phyloP scores from a whole-genome alignment of 2,113 vertebrate genomes.

The Pelvicachromis taeniatus region DNA sequence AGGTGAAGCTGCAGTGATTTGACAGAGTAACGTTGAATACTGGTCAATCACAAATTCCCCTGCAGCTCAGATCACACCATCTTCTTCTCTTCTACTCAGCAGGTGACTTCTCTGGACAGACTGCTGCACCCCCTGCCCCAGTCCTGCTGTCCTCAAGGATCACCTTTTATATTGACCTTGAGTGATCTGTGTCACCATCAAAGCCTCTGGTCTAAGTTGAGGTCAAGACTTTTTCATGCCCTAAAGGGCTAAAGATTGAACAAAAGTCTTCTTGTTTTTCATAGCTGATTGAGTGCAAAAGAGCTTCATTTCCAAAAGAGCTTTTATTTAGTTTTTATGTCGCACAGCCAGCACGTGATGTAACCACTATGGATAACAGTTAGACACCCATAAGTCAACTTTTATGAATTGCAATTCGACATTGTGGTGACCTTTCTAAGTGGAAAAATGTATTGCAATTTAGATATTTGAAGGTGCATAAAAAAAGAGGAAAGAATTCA shows the following conservation, averaged over 20 bases:
- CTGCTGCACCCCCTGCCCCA: neutral
- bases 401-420: constrained; percentile 13
- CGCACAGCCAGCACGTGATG: constrained; percentile 26
- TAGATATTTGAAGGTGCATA: neutral
- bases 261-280: constrained; percentile 44
- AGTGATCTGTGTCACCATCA: constrained; percentile 57
- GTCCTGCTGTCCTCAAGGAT: constrained; percentile 25
- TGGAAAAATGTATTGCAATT: neutral
- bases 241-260: constrained; percentile 24
- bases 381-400: constrained; percentile 26
- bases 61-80: neutral
- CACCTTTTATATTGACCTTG: constrained; percentile 52
- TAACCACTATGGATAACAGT: neutral
- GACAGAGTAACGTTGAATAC: neutral
- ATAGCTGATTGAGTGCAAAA: constrained; percentile 29
- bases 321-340: constrained; percentile 19
- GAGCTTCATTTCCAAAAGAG: constrained; percentile 26
- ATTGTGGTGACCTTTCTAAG: constrained; percentile 6
- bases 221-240: constrained; percentile 40
- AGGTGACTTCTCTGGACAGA: neutral
- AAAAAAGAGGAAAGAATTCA: neutral
- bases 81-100: neutral
- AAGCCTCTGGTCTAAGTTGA: constrained; percentile 36
- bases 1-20: neutral
- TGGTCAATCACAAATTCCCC: neutral